phyloP scores from a whole-genome alignment of 2,888 invertebrate genomes.

The Palloptera scutellata region DNA sequence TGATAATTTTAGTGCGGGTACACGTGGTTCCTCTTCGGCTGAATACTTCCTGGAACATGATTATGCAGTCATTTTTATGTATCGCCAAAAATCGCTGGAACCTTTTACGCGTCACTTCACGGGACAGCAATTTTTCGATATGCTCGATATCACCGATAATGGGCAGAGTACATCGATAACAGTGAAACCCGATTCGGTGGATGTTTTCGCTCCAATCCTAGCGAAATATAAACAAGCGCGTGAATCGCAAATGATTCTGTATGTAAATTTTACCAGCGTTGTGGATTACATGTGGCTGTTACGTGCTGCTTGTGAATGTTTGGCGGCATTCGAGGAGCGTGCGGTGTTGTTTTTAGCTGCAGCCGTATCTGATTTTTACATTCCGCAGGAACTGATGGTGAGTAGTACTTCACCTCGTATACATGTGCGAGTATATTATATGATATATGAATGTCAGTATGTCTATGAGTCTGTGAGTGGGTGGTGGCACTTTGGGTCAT shows the following conservation, averaged over 20 bases:
- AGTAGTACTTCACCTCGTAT: slow-evolving; percentile 44
- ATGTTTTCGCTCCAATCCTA: slow-evolving; percentile 76
- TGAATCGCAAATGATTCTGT: slow-evolving; percentile 75
- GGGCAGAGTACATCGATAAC: slow-evolving; percentile 73
- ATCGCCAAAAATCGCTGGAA: slow-evolving; percentile 87
- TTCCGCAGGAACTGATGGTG: slow-evolving; percentile 92
- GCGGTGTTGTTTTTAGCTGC: slow-evolving; percentile 95
- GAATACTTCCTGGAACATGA: slow-evolving; percentile 91
- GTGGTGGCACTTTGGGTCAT: background rate
- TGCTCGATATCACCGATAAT: slow-evolving; percentile 70
- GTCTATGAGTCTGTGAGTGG: background rate
- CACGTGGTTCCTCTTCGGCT: slow-evolving; percentile 91
- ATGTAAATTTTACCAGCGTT: slow-evolving; percentile 83
- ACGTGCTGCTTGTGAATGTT: slow-evolving; percentile 80
- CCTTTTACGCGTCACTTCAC: slow-evolving; percentile 91
- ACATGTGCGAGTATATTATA: slow-evolving; percentile 5
- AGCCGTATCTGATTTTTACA: slow-evolving; percentile 98
- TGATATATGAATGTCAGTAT: slow-evolving; percentile 7
- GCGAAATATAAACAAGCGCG: slow-evolving; percentile 83
- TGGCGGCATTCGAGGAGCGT: slow-evolving; percentile 72
- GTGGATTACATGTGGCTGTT: slow-evolving; percentile 93
- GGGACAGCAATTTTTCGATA: slow-evolving; percentile 80
- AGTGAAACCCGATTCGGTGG: slow-evolving; percentile 77
- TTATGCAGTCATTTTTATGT: slow-evolving; percentile 94
- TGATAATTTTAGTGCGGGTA: slow-evolving; percentile 98